Conservation (phyloP, 2,888 invertebrate genomes). For the Bursaphelenchus okinawaensis region DNA sequence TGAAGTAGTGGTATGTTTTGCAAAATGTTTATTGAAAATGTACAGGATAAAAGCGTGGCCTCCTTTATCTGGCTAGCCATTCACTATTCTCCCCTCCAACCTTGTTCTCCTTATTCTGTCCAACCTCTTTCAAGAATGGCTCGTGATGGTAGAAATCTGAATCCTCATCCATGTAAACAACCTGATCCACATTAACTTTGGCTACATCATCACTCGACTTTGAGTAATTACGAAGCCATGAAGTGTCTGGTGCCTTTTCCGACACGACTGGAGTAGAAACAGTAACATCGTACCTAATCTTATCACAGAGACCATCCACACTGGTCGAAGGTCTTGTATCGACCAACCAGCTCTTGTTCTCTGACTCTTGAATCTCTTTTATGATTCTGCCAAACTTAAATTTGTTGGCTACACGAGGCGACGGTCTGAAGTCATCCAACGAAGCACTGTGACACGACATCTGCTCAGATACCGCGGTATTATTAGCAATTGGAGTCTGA, state of each 20-base stretch:
- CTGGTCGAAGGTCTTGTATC: not conserved
- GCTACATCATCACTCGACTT: too few species aligned
- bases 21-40: too few species aligned
- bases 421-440: not conserved
- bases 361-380: slow-evolving; percentile 5
- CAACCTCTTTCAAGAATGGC: not conserved
- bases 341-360: slow-evolving; percentile 2
- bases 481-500: not conserved
- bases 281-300: not conserved
- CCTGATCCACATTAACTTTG: too few species aligned
- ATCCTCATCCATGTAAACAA: not conserved
- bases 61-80: too few species aligned
- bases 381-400: slow-evolving; percentile 11
- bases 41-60: too few species aligned
- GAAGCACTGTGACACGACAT: not conserved
- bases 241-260: not conserved
- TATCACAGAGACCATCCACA: not conserved
- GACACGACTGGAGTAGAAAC: not conserved
- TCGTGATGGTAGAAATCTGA: not conserved
- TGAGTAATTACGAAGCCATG: too few species aligned
- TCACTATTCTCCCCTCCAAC: too few species aligned
- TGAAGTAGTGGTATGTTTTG: too few species aligned
- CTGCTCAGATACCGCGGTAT: not conserved
- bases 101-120: not conserved
- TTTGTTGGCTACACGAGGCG: not conserved